Percentiles rank a stretch among this genome's conserved stretches.
Conservation (phyloP, 1,140 invertebrate species). For the Frieseomelitta varia region DNA sequence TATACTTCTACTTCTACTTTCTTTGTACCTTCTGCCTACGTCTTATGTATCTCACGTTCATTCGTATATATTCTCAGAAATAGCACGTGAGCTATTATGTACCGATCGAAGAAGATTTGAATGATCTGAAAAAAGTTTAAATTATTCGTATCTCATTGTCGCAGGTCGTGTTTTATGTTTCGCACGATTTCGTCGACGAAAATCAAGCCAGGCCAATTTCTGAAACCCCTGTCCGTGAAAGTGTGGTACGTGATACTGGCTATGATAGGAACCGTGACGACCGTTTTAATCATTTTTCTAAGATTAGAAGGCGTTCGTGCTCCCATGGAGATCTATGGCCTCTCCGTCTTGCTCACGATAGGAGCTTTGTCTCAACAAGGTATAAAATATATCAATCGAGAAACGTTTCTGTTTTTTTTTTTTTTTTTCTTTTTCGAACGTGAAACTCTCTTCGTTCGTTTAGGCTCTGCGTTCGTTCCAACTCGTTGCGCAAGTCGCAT, state of each 20-base stretch:
- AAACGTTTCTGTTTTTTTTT: no score
- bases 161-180: conserved; percentile 63
- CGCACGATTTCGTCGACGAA: conserved; percentile 59
- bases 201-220: conserved; percentile 50
- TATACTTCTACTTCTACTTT: conserved; percentile 9
- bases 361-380: conserved; percentile 71
- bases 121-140: not conserved
- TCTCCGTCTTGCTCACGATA: conserved; percentile 56
- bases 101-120: no score
- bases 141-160: not conserved
- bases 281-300: conserved; percentile 45
- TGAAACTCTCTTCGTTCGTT: not conserved
- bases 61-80: not conserved
- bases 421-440: not conserved
- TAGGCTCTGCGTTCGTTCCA: conserved; percentile 54
- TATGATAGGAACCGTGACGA: conserved; percentile 18
- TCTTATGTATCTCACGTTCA: not conserved
- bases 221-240: conserved; percentile 53
- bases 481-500: conserved; percentile 50
- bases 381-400: not conserved
- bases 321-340: conserved; percentile 12
- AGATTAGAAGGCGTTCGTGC: conserved; percentile 32
- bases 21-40: not conserved
- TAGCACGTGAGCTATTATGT: no score
- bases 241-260: conserved; percentile 54